Percentiles rank a stretch among this genome's conserved stretches.
Conservation (phyloP, 30 jellyfish, hydroid and myxozoan genomes). For the Cassiopea andromeda region DNA sequence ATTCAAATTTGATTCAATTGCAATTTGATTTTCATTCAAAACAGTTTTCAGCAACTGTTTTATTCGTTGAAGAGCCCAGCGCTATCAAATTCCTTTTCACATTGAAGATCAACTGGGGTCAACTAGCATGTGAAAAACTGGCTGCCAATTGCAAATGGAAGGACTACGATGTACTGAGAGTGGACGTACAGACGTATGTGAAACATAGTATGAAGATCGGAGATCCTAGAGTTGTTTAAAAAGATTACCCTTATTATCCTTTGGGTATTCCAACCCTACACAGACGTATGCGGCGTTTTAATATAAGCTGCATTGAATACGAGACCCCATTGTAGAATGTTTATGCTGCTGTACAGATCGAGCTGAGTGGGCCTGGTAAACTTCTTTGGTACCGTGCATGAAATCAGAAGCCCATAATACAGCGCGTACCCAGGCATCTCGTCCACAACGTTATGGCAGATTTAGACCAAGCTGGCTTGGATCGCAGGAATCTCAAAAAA, state of each 20-base stretch:
- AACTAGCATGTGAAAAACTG: background rate
- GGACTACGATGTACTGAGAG: background rate
- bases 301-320: slow-evolving; percentile 10
- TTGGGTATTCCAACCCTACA: slow-evolving; percentile 62
- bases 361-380: slow-evolving; percentile 65
- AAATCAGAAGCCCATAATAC: slow-evolving; percentile 9
- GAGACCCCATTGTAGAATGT: slow-evolving; percentile 20
- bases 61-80: background rate
- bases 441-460: slow-evolving; percentile 24
- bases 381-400: slow-evolving; percentile 63
- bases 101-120: background rate
- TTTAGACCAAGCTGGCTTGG: slow-evolving; percentile 25
- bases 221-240: slow-evolving; percentile 19
- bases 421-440: slow-evolving; percentile 10
- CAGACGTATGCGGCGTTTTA: slow-evolving; percentile 39
- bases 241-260: slow-evolving; percentile 27
- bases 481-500: background rate
- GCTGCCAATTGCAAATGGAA: background rate
- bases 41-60: background rate
- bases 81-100: background rate
- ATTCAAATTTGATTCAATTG: background rate
- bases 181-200: slow-evolving; percentile 28
- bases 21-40: background rate
- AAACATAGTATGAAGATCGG: slow-evolving; percentile 15
- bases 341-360: slow-evolving; percentile 27